Percentiles rank a stretch among this genome's conserved stretches.
phyloP scores from a whole-genome alignment of 2,113 vertebrate species.

The Ahaetulla prasina region DNA sequence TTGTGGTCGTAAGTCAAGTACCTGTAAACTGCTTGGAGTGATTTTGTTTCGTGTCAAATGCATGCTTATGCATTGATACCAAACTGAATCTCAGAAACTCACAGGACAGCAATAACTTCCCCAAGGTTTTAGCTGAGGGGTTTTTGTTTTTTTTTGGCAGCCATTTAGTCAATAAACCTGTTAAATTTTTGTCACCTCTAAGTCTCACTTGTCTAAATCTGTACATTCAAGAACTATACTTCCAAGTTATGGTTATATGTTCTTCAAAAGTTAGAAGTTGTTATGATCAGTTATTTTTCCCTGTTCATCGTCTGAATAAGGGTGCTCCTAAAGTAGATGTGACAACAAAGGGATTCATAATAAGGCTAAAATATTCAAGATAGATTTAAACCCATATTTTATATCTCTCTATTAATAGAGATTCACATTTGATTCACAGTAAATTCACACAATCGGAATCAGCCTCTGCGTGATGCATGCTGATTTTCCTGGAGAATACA shows the following conservation, averaged over 20 bases:
- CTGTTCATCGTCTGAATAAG: not conserved
- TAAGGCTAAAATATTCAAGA: not conserved
- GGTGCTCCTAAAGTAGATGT: not conserved
- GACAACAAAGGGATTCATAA: not conserved
- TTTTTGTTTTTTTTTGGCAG: not conserved
- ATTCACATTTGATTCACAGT: conserved; percentile 1
- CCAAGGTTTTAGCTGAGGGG: not conserved
- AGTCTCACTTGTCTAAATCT: not conserved
- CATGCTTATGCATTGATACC: not conserved
- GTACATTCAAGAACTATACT: not conserved
- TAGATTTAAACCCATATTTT: not conserved
- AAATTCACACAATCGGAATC: not conserved
- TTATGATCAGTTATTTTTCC: not conserved
- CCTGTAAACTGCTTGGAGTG: not conserved
- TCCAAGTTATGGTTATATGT: not conserved
- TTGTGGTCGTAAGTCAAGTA: not conserved
- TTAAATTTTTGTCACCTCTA: not conserved
- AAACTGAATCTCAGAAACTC: not conserved
- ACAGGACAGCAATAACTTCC: not conserved
- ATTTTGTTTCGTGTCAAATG: not conserved
- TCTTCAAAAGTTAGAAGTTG: not conserved
- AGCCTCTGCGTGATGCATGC: not conserved
- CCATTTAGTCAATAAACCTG: not conserved
- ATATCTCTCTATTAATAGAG: not conserved
- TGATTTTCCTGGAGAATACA: conserved; percentile 3